A percentile compares a stretch with the other conserved stretches of the same genome.
Evolutionary conservation across 2,797 vertebrate species (phyloP).

Genomic region (Tolypeutes matacus): DNA sequence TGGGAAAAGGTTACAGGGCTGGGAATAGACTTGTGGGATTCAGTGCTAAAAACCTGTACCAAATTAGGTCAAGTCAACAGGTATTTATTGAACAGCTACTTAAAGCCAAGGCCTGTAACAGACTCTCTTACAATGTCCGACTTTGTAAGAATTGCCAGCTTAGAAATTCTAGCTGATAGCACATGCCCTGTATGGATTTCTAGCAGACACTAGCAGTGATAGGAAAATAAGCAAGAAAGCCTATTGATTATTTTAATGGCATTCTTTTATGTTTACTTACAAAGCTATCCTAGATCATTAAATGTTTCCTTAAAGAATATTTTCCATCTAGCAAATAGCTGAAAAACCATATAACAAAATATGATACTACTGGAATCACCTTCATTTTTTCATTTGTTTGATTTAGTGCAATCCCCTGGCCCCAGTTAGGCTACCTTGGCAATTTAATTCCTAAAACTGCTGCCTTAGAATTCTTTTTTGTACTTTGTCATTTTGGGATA

Average conservation of each 20-base stretch:
- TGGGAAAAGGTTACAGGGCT: conserved; percentile 17
- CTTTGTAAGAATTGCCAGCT: background rate
- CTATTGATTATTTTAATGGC: background rate
- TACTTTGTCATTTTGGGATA: background rate
- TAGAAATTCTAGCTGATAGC: background rate
- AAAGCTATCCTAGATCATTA: conserved; percentile 42
- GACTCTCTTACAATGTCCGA: background rate
- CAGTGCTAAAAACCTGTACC: background rate
- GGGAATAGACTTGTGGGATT: conserved; percentile 6
- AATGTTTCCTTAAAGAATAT: background rate
- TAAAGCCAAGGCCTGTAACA: background rate
- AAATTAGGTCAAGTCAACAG: conserved; percentile 42
- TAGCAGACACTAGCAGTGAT: background rate
- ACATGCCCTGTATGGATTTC: background rate
- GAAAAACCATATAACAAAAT: background rate
- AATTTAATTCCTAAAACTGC: background rate
- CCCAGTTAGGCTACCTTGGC: background rate
- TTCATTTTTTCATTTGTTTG: background rate
- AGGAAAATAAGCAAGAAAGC: background rate
- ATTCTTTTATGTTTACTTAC: background rate
- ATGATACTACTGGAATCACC: background rate
- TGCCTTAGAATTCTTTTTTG: background rate
- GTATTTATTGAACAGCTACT: background rate
- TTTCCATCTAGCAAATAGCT: background rate
- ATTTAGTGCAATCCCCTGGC: background rate